Percentiles rank a stretch among this genome's conserved stretches.
Conservation (phyloP, 1,140 invertebrate species). For the Vanessa tameamea region DNA sequence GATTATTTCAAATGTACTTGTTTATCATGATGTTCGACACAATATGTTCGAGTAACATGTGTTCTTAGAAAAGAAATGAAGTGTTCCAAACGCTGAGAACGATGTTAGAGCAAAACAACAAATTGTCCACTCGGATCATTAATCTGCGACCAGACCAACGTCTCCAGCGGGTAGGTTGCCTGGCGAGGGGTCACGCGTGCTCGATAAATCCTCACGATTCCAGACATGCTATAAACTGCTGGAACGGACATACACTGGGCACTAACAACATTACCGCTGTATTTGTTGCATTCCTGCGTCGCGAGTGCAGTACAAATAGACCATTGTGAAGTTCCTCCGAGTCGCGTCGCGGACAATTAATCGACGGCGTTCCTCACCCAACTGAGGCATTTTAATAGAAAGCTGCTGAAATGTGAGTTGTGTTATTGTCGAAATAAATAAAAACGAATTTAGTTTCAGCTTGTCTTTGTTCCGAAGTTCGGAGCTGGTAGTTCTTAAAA, state of each 20-base stretch:
- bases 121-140: constrained; percentile 23
- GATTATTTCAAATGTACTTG: no score
- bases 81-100: constrained; percentile 21
- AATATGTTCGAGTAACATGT: background rate
- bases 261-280: constrained; percentile 12
- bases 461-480: constrained; percentile 4
- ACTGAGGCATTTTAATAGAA: constrained; percentile 9
- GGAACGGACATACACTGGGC: constrained; percentile 11
- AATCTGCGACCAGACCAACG: constrained; percentile 9
- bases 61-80: constrained; percentile 13
- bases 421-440: constrained; percentile 10
- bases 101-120: constrained; percentile 22
- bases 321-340: constrained; percentile 12
- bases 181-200: background rate
- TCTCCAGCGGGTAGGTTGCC: background rate
- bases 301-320: constrained; percentile 11
- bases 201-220: constrained; percentile 13
- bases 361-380: constrained; percentile 1
- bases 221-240: constrained; percentile 11
- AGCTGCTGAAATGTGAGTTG: background rate
- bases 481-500: background rate
- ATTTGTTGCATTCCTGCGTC: constrained; percentile 10
- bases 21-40: background rate
- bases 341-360: constrained; percentile 10
- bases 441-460: background rate